Base-by-base conservation (phyloP, 2,888 invertebrate species). In the Lymantria dispar region DNA sequence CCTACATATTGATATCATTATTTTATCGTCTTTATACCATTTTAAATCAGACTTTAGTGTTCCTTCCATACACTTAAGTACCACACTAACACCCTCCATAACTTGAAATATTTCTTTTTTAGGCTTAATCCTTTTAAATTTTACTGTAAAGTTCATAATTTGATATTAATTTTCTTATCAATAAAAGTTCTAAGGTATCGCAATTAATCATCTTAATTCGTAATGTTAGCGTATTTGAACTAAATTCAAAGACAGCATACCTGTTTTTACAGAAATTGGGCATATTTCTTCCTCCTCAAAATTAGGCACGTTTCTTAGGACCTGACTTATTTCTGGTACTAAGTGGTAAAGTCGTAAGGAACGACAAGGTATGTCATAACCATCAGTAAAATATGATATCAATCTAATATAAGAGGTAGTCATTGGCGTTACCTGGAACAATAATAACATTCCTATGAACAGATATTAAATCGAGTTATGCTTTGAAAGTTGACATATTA, bases 61-160 rank as follows among this genome's bases (percentile, higher is more conserved):
- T 14, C 91, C 81, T 85, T 93, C 93, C 1, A 93, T 92, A 70
- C 94, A 94, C 30, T 85, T 66, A 38, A 94, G 69, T 3, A 88
- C 87, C 39, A 93, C 70, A 70, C 93, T 92, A 1, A 91, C 87
- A 55, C 92, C 88, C 75, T 94, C 92, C 12, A 84, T 78, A 37
- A 94, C 69, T 37, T 58, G 52, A 14, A 92, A 65, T 77, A 52
- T 86, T 83, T 48, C 55, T 51, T 56, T 70, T 29, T 53, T 56
- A 45, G 61, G 63, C 50, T 33, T 36, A 42, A 50, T 52, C 15
- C 47, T 45, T 11, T 37, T 43, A 33, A 38, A 22, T 7, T 54
- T 64, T 22, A 41, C 64, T 9, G 47, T 41, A 31, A 12, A 50
- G 2, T 22, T 22, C 3, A 22, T 22, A 22, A 5, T 22, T 22